A percentile compares a stretch with the other conserved stretches of the same genome.
phyloP scores from a whole-genome alignment of 1,140 invertebrate genomes.

The Apolygus lucorum region DNA sequence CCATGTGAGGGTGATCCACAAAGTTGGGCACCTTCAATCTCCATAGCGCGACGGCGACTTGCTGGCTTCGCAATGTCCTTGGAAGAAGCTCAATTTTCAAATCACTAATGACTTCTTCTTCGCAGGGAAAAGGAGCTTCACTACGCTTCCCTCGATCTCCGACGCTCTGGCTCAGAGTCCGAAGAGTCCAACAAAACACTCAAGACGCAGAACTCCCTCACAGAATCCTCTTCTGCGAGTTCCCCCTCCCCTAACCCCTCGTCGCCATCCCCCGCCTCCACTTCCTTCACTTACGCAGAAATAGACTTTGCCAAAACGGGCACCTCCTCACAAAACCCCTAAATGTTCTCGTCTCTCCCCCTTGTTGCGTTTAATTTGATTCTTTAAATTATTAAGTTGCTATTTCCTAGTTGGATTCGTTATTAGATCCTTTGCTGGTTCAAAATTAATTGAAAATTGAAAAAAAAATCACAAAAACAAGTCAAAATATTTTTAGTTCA shows the following conservation, averaged over 20 bases:
- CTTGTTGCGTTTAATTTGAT: neutral
- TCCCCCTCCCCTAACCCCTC: conserved; percentile 32
- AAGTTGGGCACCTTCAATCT: too few species aligned
- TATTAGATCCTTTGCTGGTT: neutral
- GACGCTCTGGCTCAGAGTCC: conserved; percentile 31
- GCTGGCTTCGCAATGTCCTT: too few species aligned
- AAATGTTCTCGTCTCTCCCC: neutral
- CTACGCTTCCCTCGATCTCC: conserved; percentile 39
- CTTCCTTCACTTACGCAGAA: conserved; percentile 53
- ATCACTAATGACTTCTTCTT: neutral
- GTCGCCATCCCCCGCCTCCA: conserved; percentile 3
- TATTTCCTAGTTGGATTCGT: neutral
- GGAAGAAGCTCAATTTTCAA: too few species aligned
- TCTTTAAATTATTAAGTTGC: neutral
- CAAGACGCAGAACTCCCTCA: conserved; percentile 30
- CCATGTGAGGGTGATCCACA: too few species aligned
- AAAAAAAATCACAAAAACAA: neutral
- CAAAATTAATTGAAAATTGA: too few species aligned
- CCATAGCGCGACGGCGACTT: too few species aligned
- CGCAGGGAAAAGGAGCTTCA: conserved; percentile 34
- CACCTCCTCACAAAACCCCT: conserved; percentile 1
- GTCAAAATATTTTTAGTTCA: neutral
- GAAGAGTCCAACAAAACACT: conserved; percentile 31
- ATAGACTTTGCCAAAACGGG: conserved; percentile 58
- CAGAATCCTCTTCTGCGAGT: conserved; percentile 30